Percentiles rank a stretch among this genome's conserved stretches.
Evolutionary conservation across 2,797 vertebrate genomes (phyloP).

Genomic region (Hylomyscus alleni): DNA sequence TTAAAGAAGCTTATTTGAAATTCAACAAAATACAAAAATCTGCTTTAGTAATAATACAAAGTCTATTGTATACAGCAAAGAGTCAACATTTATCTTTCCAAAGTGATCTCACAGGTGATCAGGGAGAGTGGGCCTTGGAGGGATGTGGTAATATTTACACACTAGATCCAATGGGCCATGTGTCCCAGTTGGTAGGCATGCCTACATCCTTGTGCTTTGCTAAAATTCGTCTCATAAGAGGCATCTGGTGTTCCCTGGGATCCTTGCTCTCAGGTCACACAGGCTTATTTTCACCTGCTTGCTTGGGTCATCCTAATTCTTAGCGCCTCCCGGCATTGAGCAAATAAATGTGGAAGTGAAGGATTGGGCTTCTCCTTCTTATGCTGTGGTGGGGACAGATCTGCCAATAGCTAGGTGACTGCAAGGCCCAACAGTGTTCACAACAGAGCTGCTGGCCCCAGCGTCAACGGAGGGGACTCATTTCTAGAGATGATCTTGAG

Average conservation of each 20-base stretch:
- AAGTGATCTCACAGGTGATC: neutral
- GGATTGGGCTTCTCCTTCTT: conserved; percentile 74
- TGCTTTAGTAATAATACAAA: conserved; percentile 29
- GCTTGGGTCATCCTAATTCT: conserved; percentile 66
- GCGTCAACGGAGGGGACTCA: conserved; percentile 80
- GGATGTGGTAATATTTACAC: neutral
- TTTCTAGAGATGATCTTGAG: conserved; percentile 79
- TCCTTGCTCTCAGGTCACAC: neutral
- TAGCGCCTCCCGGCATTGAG: neutral
- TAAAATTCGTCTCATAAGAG: conserved; percentile 43
- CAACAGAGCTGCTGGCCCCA: conserved; percentile 78
- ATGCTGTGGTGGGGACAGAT: conserved; percentile 77
- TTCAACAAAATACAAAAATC: neutral
- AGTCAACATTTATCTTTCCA: neutral
- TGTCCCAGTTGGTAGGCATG: neutral
- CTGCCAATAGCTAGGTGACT: conserved; percentile 75
- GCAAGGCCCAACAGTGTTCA: conserved; percentile 44
- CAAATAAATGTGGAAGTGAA: neutral
- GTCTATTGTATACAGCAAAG: conserved; percentile 51
- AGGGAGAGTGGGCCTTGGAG: neutral
- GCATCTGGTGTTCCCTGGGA: conserved; percentile 13
- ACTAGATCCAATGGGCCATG: neutral
- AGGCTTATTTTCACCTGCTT: conserved; percentile 32
- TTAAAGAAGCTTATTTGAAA: conserved; percentile 30
- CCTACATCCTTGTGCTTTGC: neutral